phyloP scores from a whole-genome alignment of 2,888 invertebrate species.

The Chrysodeixis includens region DNA sequence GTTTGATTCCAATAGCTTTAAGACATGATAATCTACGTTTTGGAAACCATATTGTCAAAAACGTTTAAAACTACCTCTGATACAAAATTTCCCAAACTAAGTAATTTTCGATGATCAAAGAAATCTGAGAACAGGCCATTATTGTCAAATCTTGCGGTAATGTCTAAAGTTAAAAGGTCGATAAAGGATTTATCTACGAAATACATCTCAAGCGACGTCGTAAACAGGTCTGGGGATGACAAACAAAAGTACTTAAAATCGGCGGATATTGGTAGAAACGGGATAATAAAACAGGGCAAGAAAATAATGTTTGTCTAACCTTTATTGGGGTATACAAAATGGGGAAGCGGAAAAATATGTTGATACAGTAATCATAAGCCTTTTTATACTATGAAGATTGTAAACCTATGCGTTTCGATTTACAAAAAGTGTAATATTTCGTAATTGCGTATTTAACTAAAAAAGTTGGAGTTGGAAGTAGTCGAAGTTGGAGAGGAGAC shows the following conservation, averaged over 20 bases:
- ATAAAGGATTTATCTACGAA: constrained; percentile 21
- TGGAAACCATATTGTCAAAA: neutral
- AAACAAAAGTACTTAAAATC: constrained; percentile 48
- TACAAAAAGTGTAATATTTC: no score
- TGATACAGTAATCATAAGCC: no score
- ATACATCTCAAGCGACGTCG: constrained; percentile 31
- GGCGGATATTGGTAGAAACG: constrained; percentile 34
- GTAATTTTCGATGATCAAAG: constrained; percentile 17
- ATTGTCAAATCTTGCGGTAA: constrained; percentile 44
- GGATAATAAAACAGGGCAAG: constrained; percentile 15
- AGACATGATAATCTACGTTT: neutral
- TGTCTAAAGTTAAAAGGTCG: constrained; percentile 32
- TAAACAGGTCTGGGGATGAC: constrained; percentile 36
- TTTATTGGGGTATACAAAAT: neutral
- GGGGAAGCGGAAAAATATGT: no score
- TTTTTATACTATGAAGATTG: no score
- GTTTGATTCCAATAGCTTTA: no score
- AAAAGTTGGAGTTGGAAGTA: no score
- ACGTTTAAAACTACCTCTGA: neutral
- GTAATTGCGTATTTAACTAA: no score
- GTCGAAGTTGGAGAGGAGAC: no score
- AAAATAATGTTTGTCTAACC: constrained; percentile 3
- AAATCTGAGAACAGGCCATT: constrained; percentile 17
- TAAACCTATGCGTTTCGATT: no score
- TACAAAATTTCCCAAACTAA: neutral